Evolutionary conservation across 2,797 vertebrate genomes (phyloP).

Genomic region (Argentina silus): DNA sequence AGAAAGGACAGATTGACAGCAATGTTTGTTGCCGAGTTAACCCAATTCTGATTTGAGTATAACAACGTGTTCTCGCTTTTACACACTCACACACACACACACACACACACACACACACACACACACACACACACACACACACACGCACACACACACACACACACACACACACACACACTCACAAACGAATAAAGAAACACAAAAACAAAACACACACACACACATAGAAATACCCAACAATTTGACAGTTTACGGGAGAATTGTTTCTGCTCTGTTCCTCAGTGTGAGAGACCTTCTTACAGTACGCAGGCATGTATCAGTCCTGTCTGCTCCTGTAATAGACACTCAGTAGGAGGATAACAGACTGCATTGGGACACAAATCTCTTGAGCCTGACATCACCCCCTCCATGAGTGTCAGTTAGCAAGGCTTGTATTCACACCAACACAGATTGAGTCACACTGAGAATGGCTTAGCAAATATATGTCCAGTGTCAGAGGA

Average conservation of each 20-base stretch:
- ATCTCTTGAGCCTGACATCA: background rate
- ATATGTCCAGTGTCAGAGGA: too few relatives aligned
- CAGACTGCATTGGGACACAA: background rate
- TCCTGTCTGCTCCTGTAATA: conserved; percentile 4
- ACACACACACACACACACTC: background rate
- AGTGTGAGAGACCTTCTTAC: too few relatives aligned
- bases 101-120: conserved; percentile 11
- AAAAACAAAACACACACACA: too few relatives aligned
- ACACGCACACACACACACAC: background rate
- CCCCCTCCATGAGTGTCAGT: background rate
- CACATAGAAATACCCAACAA: background rate
- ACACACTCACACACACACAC: too few relatives aligned
- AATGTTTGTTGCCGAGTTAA: background rate
- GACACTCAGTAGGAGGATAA: background rate
- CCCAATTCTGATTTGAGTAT: conserved; percentile 8
- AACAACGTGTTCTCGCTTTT: too few relatives aligned
- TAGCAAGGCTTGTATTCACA: background rate
- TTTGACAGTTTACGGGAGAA: background rate
- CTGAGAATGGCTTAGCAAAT: too few relatives aligned
- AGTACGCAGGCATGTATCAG: background rate
- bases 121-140: background rate
- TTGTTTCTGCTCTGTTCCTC: too few relatives aligned
- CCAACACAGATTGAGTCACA: too few relatives aligned
- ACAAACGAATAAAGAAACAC: too few relatives aligned
- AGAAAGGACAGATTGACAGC: too few relatives aligned